phyloP scores from a whole-genome alignment of 2,888 invertebrate genomes.

The Sarcophaga rosellei region DNA sequence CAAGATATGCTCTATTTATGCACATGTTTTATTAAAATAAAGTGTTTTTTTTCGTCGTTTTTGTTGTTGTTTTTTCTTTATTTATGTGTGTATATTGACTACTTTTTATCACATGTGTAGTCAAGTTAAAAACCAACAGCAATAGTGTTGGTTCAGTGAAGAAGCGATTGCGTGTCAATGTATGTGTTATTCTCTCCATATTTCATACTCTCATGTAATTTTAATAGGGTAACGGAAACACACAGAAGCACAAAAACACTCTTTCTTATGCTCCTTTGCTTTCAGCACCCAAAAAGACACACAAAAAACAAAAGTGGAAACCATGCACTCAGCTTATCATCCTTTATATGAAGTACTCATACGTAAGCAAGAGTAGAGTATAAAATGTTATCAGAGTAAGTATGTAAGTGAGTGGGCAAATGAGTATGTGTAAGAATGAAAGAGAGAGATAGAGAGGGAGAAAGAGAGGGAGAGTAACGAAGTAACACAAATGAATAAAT shows the following conservation, averaged over 20 bases:
- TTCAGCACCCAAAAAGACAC: not conserved
- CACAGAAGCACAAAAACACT: conserved; percentile 14
- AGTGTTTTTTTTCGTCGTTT: conserved; percentile 54
- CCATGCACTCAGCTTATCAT: not conserved
- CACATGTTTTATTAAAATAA: conserved; percentile 48
- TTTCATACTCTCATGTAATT: conserved; percentile 13
- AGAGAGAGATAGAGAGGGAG: not conserved
- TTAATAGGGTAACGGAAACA: conserved; percentile 51
- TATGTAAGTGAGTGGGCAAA: not conserved
- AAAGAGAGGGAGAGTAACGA: not conserved
- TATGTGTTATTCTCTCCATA: conserved; percentile 9
- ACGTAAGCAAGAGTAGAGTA: not conserved
- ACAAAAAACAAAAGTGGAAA: not conserved
- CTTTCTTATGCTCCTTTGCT: not conserved
- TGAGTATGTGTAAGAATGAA: not conserved
- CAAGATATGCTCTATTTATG: conserved; percentile 16
- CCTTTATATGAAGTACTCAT: not conserved
- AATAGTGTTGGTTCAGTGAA: conserved; percentile 10
- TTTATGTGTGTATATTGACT: conserved; percentile 56
- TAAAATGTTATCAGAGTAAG: no score
- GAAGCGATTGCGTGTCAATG: not conserved
- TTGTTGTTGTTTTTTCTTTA: not conserved
- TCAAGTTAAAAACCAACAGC: conserved; percentile 42
- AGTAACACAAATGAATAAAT: conserved; percentile 72
- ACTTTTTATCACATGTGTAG: conserved; percentile 57